Base-by-base conservation (phyloP, 2,113 vertebrate genomes). In the Sturnira hondurensis region DNA sequence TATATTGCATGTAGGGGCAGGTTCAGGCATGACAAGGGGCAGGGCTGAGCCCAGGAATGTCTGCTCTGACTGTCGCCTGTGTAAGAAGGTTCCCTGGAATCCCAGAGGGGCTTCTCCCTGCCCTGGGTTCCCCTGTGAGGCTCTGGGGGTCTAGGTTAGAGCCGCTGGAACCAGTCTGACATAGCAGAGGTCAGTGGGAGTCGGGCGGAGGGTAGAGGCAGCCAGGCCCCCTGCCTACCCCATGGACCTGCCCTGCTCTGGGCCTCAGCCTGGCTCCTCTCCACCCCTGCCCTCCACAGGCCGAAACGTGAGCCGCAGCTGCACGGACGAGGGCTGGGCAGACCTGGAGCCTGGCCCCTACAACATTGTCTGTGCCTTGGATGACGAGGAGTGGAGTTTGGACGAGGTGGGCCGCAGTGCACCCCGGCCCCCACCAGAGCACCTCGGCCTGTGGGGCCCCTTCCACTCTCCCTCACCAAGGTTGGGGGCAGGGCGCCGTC, bases 281-380 rank as follows among this genome's bases (percentile, higher is more conserved):
- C 0, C 43, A 2, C 91, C 71, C n/a, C 24, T 54, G 0, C 91
- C 96, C 96, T 67, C 81, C 70, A 22, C 96, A 99, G 99, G 99
- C 89, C 99, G 98, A 73, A 99, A 99, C 2, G 98, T 99, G 97
- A 99, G 99, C 93, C 99, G 99, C 96, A 99, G 97, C 94, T 99
- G 99, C 86, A 99, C 99, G 0, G 98, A 96, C 2, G 97, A 99
- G 6, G 99, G 99, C 94, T 99, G 99, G 99, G 98, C 99, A 0
- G 98, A 98, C 2, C 98, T 99, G 97, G 98, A 98, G 87, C 99
- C 99, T 1, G 97, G 98, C 0, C 98, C 99, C 0, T 99, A 99
- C 0, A 6, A 97, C 0, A 0, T 98, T 3, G 99, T 99, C 97
- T 99, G 99, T 96, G 99, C 99, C 26, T 99, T 98, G 50, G 98